Base-by-base conservation (phyloP, 1,140 invertebrate genomes). In the Heliconius melpomene region DNA sequence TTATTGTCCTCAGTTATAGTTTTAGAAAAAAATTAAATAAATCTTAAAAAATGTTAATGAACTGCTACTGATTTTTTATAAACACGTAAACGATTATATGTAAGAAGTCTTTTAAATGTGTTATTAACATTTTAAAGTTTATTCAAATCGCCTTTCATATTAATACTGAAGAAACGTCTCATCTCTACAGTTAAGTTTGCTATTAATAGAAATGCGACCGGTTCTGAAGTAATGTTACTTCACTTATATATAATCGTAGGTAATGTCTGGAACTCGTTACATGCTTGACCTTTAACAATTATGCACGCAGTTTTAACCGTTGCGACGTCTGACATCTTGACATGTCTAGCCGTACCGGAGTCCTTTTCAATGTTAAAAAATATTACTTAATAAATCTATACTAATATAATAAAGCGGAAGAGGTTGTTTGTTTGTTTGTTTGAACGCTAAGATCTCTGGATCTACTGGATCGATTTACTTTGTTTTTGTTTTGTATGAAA, bases 271-370 rank as follows among this genome's bases (percentile, higher is more conserved):
- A 83, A 82, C 81, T 85, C 70, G 81, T 80, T 79, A 60, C 57
- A 79, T 82, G 84, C 74, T 76, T 83, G 86, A 86, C 86, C 84
- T 87, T 87, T 87, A 82, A 81, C 84, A 85, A 82, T 83, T 85
- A 86, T 79, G 80, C 72, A 79, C 77, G 78, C 79, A 79, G 77
- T 76, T 80, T 80, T 78, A 80, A 82, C 81, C 80, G 81, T 81
- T 79, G 79, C 80, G 29, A 52, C 66, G 76, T 77, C 75, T 54
- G 76, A 46, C 66, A 72, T 77, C 76, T 77, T 77, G 75, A 77
- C 75, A 29, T 77, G 60, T 71, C 16, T 66, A 32, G 60, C 60
- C 23, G 54, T 60, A 1, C 7, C 8, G 60, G 5, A 66, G 26
- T 66, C 13, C 23, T 66, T 36, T 36, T 13, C 60, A 66, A 66